Conservation (phyloP, 2,113 vertebrate genomes). For the Mohoua ochrocephala region DNA sequence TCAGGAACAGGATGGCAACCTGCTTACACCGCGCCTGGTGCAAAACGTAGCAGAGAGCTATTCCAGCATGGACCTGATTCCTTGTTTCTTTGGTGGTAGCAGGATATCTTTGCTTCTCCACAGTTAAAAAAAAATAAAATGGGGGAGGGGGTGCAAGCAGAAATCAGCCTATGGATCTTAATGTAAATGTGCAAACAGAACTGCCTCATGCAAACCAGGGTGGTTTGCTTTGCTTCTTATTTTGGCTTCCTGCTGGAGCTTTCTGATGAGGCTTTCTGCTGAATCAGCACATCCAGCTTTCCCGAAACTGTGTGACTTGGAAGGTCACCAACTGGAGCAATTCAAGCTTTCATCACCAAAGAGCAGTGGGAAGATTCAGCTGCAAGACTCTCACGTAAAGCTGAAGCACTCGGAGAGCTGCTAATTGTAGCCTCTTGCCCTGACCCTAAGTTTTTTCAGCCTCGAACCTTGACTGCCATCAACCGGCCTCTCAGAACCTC, state of each 20-base stretch:
- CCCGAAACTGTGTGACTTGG: not conserved
- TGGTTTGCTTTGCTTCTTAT: not conserved
- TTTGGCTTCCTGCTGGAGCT: not conserved
- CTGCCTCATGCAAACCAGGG: not conserved
- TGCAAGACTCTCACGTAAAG: not conserved
- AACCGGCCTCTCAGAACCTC: not conserved
- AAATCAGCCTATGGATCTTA: not conserved
- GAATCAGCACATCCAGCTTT: not conserved
- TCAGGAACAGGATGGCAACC: not conserved
- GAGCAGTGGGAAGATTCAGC: not conserved
- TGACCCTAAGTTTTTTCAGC: not conserved
- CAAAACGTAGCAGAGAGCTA: not conserved
- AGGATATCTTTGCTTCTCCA: not conserved
- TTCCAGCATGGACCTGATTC: not conserved
- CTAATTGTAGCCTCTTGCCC: not conserved
- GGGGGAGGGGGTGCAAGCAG: accelerated
- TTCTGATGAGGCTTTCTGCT: not conserved
- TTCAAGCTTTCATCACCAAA: not conserved
- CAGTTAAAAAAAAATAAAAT: not conserved
- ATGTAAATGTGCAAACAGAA: not conserved
- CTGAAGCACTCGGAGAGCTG: not conserved
- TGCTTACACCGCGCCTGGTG: accelerated
- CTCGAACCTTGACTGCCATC: not conserved
- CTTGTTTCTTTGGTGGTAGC: not conserved
- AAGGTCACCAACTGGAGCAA: not conserved